phyloP scores from a whole-genome alignment of 2,888 invertebrate genomes.

The Amblyjoppa fuscipennis region DNA sequence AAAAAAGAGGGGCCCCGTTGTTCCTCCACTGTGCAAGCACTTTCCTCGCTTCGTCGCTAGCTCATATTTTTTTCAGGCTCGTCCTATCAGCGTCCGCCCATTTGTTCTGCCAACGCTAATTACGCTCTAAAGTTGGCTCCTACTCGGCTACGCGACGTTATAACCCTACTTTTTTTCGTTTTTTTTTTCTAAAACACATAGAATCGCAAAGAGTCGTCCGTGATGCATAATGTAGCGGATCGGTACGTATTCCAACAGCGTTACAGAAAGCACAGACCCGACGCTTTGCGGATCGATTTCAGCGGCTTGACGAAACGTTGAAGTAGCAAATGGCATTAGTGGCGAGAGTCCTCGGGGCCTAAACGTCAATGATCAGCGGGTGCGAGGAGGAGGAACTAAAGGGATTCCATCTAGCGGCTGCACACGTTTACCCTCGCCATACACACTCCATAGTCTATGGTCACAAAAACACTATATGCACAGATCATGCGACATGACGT shows the following conservation, averaged over 20 bases:
- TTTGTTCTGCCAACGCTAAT: background rate
- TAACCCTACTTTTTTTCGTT: background rate
- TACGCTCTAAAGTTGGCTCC: background rate
- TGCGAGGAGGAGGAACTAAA: background rate
- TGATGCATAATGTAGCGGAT: conserved; percentile 48
- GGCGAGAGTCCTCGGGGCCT: conserved; percentile 12
- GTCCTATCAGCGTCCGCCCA: background rate
- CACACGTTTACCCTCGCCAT: background rate
- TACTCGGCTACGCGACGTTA: background rate
- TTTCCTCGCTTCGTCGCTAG: background rate
- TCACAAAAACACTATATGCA: background rate
- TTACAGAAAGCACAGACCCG: background rate
- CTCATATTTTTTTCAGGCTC: background rate
- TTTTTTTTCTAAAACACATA: background rate
- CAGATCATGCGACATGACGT: background rate
- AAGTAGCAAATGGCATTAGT: conserved; percentile 30
- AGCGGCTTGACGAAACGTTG: conserved; percentile 15
- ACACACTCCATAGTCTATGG: background rate
- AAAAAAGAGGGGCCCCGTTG: background rate
- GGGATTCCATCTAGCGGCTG: conserved; percentile 13
- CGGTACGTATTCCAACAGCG: conserved; percentile 12
- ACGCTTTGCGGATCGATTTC: conserved; percentile 23
- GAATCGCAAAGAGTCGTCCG: conserved; percentile 25
- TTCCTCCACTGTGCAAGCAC: background rate
- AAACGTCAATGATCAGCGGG: conserved; percentile 25